Base-by-base conservation (phyloP, 2,113 vertebrate species). In the Oncorhynchus kisutch region DNA sequence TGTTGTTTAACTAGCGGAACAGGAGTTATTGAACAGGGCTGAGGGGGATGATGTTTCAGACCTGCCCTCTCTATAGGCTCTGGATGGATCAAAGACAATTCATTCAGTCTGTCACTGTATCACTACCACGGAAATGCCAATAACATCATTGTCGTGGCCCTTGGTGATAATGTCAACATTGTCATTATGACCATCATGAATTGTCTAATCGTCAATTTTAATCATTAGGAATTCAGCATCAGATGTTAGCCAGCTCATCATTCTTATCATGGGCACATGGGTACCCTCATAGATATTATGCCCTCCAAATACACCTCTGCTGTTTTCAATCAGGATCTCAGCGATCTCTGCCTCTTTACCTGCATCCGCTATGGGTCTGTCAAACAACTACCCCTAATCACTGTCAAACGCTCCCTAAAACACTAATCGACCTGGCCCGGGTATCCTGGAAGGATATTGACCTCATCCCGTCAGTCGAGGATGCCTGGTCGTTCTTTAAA, bases 1-100 rank as follows among this genome's bases (percentile, higher is more conserved):
- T 84, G 81, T 83, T 81, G 78, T 83, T 87, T 85, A 31, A 77
- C 72, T 54, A 74, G 72, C 51, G 59, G 77, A 48, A 77, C 75
- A 65, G 66, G 14, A 76, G 39, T 71, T 67, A 78, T 67, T 54
- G 70, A 66, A 18, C 69, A 67, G 66, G 27, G 60, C 24, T 49
- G 74, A 71, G 65, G 22, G 77, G 27, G 66, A 5, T 18, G 67
- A 22, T 5, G 2, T 18, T 27, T 12, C 70, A 73, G 34, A 45
- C 71, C 68, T 59, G 18, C 27, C 39, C 60, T 11, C 59, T 22
- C 59, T 11, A 62, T 22, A 20, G 51, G 13, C 59, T n/a, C 39
- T 39, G 39, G 39, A 16, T 60, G n/a, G n/a, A 60, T 16, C 12
- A 51, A 51, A 51, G 49, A 60, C 1, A 22, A 62, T 16, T 24